Evolutionary conservation across 2,888 invertebrate species (phyloP).

Genomic region (Ormia ochracea): DNA sequence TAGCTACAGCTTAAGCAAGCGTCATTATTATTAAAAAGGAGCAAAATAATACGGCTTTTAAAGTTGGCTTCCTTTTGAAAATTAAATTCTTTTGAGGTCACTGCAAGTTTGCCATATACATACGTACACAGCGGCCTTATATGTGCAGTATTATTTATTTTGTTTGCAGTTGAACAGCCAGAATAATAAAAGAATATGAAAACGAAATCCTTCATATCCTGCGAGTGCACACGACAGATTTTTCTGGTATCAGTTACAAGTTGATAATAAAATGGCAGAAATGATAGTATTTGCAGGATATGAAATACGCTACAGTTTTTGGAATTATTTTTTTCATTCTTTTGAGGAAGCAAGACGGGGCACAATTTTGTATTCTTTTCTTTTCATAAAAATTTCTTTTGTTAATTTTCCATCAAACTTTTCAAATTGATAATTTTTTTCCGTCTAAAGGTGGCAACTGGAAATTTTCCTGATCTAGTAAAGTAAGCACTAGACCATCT

Average conservation of each 20-base stretch:
- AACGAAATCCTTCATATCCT: background rate
- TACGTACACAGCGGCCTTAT: background rate
- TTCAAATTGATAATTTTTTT: no score
- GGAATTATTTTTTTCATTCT: no score
- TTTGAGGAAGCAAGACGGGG: no score
- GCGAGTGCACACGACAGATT: conserved; percentile 37
- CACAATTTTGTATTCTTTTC: no score
- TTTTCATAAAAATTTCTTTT: no score
- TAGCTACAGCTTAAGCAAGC: background rate
- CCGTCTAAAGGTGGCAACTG: no score
- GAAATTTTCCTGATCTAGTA: no score
- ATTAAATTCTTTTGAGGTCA: conserved; percentile 55
- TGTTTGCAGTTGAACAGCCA: background rate
- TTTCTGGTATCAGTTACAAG: conserved; percentile 19
- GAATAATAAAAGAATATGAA: background rate
- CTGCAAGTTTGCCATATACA: background rate
- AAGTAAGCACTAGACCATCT: no score
- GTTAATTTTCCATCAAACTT: no score
- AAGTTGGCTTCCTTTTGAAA: conserved; percentile 41
- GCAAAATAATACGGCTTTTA: background rate
- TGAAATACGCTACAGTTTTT: no score
- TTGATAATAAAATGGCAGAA: background rate
- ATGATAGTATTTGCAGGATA: no score
- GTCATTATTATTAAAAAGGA: background rate
- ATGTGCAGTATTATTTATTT: background rate